These are phyloP conservation scores for Monarcha castaneiventris DNA, from an alignment of 2,113 vertebrate species.

Conservation along the genomic window DNA sequence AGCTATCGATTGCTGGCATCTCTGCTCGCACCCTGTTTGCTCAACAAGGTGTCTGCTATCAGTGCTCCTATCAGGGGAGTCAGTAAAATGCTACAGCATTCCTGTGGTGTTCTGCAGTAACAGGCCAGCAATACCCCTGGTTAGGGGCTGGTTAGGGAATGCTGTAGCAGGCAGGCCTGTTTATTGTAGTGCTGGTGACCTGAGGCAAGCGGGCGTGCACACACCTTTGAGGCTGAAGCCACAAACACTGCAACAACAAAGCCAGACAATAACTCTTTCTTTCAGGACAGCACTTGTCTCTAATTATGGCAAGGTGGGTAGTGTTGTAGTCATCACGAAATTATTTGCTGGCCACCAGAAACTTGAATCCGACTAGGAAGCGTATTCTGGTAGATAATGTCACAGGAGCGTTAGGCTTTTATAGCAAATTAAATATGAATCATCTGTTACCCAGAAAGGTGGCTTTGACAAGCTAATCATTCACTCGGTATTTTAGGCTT, in stretches of 20 bases:
- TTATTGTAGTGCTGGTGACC: constrained; percentile 41
- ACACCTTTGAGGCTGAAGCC: constrained; percentile 12
- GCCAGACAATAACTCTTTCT: constrained; percentile 24
- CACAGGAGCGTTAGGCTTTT: constrained; percentile 4
- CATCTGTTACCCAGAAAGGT: constrained; percentile 27
- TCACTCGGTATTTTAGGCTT: constrained; percentile 18
- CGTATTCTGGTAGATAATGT: constrained; percentile 14
- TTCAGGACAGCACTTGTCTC: constrained; percentile 55
- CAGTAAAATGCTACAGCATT: neutral
- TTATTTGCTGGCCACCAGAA: constrained; percentile 48
- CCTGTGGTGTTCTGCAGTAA: constrained; percentile 52
- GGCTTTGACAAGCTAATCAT: constrained; percentile 43
- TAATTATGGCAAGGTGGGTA: constrained; percentile 33
- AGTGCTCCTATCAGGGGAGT: constrained; percentile 1
- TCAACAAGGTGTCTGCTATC: constrained; percentile 65
- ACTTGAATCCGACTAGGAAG: neutral
- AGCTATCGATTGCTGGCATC: constrained; percentile 22
- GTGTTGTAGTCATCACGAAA: neutral
- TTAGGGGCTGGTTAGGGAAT: neutral
- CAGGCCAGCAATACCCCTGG: neutral
- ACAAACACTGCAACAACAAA: constrained; percentile 33
- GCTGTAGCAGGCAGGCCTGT: constrained; percentile 26
- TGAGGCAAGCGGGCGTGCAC: neutral
- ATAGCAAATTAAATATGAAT: constrained; percentile 40
- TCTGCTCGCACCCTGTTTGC: constrained; percentile 41